Evolutionary conservation across 1,140 invertebrate genomes (phyloP).

Genomic region (Antheraea mylitta): DNA sequence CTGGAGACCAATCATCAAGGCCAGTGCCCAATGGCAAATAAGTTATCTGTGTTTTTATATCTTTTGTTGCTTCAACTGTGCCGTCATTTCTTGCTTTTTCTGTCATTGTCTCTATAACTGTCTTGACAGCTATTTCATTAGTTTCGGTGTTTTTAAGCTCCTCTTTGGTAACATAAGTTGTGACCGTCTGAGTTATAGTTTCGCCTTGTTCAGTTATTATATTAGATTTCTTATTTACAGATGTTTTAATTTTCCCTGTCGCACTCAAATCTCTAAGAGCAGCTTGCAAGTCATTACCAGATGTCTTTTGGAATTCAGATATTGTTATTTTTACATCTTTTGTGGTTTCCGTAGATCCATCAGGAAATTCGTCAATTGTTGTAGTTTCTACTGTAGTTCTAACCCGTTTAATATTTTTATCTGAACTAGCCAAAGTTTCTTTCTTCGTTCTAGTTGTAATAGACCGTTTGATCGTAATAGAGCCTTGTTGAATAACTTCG

Average conservation of each 20-base stretch:
- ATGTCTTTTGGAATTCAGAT: slow-evolving; percentile 74
- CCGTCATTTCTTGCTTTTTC: slow-evolving; percentile 67
- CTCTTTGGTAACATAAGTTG: slow-evolving; percentile 69
- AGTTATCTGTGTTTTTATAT: slow-evolving; percentile 75
- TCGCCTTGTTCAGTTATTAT: slow-evolving; percentile 49
- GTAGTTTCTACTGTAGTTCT: slow-evolving; percentile 75
- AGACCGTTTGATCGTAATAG: slow-evolving; percentile 58
- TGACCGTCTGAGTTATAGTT: slow-evolving; percentile 67
- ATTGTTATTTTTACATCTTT: slow-evolving; percentile 78
- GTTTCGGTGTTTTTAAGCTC: slow-evolving; percentile 65
- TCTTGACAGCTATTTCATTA: slow-evolving; percentile 71
- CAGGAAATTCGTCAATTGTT: slow-evolving; percentile 72
- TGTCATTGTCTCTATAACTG: slow-evolving; percentile 72
- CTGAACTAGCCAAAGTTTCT: slow-evolving; percentile 66
- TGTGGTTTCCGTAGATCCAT: slow-evolving; percentile 74
- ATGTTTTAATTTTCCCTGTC: slow-evolving; percentile 69
- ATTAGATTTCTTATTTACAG: slow-evolving; percentile 67
- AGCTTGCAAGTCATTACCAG: slow-evolving; percentile 67
- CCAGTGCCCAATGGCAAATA: slow-evolving; percentile 70
- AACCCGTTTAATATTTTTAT: slow-evolving; percentile 65
- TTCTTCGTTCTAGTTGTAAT: slow-evolving; percentile 72
- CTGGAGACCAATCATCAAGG: slow-evolving; percentile 71
- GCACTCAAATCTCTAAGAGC: slow-evolving; percentile 57
- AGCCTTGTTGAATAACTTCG: slow-evolving; percentile 57
- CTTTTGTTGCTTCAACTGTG: slow-evolving; percentile 72